Evolutionary conservation across 2,797 vertebrate species (phyloP).

Genomic region (Enteromius anoplus): DNA sequence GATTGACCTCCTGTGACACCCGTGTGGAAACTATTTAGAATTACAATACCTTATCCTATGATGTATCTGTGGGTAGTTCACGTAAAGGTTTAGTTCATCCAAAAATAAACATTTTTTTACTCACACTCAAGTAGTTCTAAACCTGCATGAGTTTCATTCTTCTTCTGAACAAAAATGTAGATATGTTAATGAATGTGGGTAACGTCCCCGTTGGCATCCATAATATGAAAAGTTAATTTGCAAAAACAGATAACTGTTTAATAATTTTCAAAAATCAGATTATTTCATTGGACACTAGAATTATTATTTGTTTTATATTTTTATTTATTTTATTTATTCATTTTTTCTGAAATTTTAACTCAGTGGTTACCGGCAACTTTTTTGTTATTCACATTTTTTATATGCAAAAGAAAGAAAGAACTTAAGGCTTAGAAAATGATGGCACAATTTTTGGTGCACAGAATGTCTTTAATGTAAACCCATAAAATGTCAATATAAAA

Average conservation of each 20-base stretch:
- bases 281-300: too few species aligned
- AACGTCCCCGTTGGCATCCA: not conserved
- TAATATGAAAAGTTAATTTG: not conserved
- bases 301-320: too few species aligned
- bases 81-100: not conserved
- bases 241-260: too few species aligned
- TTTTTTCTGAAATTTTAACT: not conserved
- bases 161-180: not conserved
- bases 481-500: not conserved
- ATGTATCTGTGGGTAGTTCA: not conserved
- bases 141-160: not conserved
- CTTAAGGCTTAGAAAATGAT: not conserved
- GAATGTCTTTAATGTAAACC: not conserved
- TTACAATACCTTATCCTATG: not conserved
- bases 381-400: not conserved
- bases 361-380: not conserved
- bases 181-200: not conserved
- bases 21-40: not conserved
- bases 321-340: too few species aligned
- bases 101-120: too few species aligned
- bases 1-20: not conserved
- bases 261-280: too few species aligned
- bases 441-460: not conserved
- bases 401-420: not conserved
- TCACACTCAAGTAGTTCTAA: not conserved